Evolutionary conservation across 2,888 invertebrate species (phyloP).

Genomic region (Callimorpha dominula): DNA sequence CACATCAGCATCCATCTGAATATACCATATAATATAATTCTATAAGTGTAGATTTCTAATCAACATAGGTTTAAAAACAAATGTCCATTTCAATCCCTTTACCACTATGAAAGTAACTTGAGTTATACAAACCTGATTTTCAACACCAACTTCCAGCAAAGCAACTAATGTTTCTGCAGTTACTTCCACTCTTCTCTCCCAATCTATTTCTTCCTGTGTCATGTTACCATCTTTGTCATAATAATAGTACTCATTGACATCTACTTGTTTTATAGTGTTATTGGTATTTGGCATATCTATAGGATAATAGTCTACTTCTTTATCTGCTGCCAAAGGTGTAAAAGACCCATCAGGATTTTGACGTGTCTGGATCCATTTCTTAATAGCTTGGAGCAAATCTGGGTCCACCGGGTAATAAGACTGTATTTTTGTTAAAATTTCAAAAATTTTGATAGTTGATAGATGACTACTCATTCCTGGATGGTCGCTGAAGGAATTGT

Average conservation of each 20-base stretch:
- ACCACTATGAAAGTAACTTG: too few relatives aligned
- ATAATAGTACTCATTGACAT: conserved; percentile 82
- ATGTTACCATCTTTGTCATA: conserved; percentile 84
- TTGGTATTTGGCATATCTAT: conserved; percentile 74
- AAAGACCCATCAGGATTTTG: conserved; percentile 88
- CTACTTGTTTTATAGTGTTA: conserved; percentile 70
- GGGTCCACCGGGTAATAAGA: conserved; percentile 88
- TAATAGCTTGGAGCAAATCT: conserved; percentile 86
- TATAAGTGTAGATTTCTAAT: not conserved
- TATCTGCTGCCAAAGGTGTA: conserved; percentile 86
- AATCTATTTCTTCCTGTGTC: conserved; percentile 78
- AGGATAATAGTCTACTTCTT: conserved; percentile 84
- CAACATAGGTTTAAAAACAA: too few relatives aligned
- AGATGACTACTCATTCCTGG: conserved; percentile 88
- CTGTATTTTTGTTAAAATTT: conserved; percentile 88
- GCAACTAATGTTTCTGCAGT: conserved; percentile 88
- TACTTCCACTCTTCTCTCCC: conserved; percentile 87
- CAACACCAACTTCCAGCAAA: conserved; percentile 88
- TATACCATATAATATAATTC: not conserved
- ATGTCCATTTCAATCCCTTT: not conserved
- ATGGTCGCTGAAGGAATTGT: conserved; percentile 90
- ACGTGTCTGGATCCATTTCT: conserved; percentile 88
- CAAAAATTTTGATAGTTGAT: conserved; percentile 87
- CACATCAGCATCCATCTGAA: conserved; percentile 80
- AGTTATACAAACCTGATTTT: conserved; percentile 76